phyloP scores from a whole-genome alignment of 1,140 invertebrate species.

The Dreissena rostriformis region DNA sequence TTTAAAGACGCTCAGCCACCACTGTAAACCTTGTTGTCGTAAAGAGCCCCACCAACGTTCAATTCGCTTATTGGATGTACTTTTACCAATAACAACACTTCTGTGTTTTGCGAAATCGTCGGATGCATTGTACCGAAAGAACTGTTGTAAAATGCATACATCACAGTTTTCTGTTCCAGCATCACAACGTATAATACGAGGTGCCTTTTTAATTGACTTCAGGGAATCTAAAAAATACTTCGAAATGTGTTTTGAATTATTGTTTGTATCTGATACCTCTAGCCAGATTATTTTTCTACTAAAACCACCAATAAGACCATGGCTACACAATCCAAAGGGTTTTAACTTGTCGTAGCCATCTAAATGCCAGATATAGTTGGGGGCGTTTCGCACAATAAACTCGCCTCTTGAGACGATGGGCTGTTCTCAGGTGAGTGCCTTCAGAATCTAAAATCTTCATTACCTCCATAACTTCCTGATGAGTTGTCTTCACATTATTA shows the following conservation, averaged over 20 bases:
- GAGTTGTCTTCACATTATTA: conserved; percentile 5
- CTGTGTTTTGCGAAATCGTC: conserved; percentile 10
- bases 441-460: conserved; percentile 55
- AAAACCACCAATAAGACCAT: conserved; percentile 75
- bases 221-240: conserved; percentile 22
- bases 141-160: neutral
- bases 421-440: conserved; percentile 33
- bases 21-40: conserved; percentile 6
- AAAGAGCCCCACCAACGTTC: conserved; percentile 15
- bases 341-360: conserved; percentile 78
- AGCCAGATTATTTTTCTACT: conserved; percentile 74
- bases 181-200: conserved; percentile 4
- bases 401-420: conserved; percentile 53
- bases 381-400: conserved; percentile 65
- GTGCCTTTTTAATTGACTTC: neutral
- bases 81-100: conserved; percentile 13
- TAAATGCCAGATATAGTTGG: conserved; percentile 74
- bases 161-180: neutral
- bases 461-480: conserved; percentile 35
- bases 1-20: conserved; percentile 23
- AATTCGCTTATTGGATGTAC: conserved; percentile 5
- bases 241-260: conserved; percentile 20
- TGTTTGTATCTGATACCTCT: conserved; percentile 59
- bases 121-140: neutral
- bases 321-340: conserved; percentile 71